Base-by-base conservation (phyloP, 1,140 invertebrate species). In the Drosophila teissieri region DNA sequence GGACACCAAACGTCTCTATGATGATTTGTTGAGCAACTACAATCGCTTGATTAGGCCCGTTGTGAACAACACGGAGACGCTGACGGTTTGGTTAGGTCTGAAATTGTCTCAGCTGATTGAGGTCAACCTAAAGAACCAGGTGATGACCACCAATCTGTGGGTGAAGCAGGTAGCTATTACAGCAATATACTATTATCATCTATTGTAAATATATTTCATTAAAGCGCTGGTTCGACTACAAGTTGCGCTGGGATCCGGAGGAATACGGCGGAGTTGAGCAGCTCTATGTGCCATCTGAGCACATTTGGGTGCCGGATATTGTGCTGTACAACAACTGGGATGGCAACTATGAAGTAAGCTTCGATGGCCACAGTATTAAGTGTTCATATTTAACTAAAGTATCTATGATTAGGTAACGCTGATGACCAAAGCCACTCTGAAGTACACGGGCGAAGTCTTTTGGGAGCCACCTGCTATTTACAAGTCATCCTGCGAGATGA, bases 381-480 rank as follows among this genome's bases (percentile, higher is more conserved):
- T 12, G 8, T 1, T 4, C 19, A 10, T 2, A 19, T 3, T 19
- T 11, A 24, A 34, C 1, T 17, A 1, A 4, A 17, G 17, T 7
- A 42, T 10, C 17, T 45, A 31, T 31, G 0, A 10, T 12, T 12
- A 94, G 94, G 98, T 99, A 39, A 98, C 97, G 2, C 93, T 99
- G 12, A 99, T 99, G 97, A 99, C 98, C 3, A 99, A 99, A 93
- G 98, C 97, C 1, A 98, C 97, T 4, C 93, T 98, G 0, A 96
- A 96, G 76, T 97, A 96, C 80, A 97, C 95, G 0, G 98, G 98
- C 0, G 96, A 98, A 92, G 97, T 99, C 12, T 95, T 96, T 49
- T 99, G 98, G 98, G 98, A 98, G 92, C 99, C 99, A 0, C 99
- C 99, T 1, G 98, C 98, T 0, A 99, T 99, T 93, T 99, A 99